Conservation (phyloP, 2,113 vertebrate genomes). For the Eurypyga helias region DNA sequence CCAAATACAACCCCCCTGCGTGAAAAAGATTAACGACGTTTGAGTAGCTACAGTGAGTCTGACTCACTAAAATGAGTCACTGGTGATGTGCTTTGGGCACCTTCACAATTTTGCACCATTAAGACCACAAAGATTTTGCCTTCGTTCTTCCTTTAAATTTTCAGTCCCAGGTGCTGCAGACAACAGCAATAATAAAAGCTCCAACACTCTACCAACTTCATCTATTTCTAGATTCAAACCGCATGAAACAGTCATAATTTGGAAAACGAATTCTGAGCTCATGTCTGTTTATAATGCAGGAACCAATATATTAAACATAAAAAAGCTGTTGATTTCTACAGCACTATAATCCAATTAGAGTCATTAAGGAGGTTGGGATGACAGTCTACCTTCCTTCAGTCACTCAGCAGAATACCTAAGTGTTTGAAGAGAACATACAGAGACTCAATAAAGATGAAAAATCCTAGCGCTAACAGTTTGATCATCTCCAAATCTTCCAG, state of each 20-base stretch:
- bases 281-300: not conserved
- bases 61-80: not conserved
- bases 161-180: not conserved
- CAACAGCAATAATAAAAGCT: not conserved
- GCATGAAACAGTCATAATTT: not conserved
- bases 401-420: not conserved
- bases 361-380: not conserved
- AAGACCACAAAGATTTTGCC: not conserved
- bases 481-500: not conserved
- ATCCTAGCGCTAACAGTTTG: not conserved
- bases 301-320: not conserved
- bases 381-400: not conserved
- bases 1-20: not conserved
- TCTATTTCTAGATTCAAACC: not conserved
- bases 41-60: not conserved
- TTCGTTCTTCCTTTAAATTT: not conserved
- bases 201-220: not conserved
- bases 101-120: not conserved
- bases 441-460: constrained; percentile 12
- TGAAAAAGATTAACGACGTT: not conserved
- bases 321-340: not conserved
- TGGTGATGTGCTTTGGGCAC: not conserved
- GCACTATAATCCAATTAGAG: not conserved
- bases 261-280: not conserved
- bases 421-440: not conserved